These are phyloP conservation scores for Drosophila nigromelanica DNA, from an alignment of 1,140 invertebrate genomes.

Conservation along the genomic window DNA sequence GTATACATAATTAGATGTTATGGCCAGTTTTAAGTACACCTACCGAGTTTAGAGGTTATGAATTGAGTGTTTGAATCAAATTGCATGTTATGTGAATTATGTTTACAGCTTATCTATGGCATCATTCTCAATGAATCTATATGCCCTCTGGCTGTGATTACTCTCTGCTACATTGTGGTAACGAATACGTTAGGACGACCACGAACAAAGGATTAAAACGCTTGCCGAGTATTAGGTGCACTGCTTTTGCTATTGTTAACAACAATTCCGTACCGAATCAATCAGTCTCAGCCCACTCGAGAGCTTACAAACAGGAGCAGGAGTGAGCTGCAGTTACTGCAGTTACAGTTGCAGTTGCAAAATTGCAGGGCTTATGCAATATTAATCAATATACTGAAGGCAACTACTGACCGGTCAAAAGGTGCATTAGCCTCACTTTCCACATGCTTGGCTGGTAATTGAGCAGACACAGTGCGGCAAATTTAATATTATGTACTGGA, in stretches of 20 bases:
- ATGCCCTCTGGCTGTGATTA: not conserved
- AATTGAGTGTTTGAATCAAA: not conserved
- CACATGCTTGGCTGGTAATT: constrained; percentile 33
- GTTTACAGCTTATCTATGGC: not conserved
- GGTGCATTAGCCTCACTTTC: constrained; percentile 43
- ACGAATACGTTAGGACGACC: not conserved
- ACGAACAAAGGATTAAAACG: not conserved
- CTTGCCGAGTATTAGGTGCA: not conserved
- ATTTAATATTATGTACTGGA: constrained; percentile 28
- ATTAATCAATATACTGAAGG: constrained; percentile 66
- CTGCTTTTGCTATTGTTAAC: constrained; percentile 61
- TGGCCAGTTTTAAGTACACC: too few species aligned
- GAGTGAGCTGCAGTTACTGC: not conserved
- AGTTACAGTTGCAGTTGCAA: constrained; percentile 1
- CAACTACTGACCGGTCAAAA: constrained; percentile 39
- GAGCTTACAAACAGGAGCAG: constrained; percentile 17
- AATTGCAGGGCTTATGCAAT: constrained; percentile 38
- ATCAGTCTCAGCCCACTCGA: constrained; percentile 38
- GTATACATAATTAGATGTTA: too few species aligned
- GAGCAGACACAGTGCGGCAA: constrained; percentile 30
- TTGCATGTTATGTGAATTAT: not conserved
- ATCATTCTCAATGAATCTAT: not conserved
- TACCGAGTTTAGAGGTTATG: not conserved
- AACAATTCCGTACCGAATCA: constrained; percentile 43
- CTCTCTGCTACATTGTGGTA: not conserved